Conservation (phyloP, 2,888 invertebrate species). For the Drosophila pullipes region DNA sequence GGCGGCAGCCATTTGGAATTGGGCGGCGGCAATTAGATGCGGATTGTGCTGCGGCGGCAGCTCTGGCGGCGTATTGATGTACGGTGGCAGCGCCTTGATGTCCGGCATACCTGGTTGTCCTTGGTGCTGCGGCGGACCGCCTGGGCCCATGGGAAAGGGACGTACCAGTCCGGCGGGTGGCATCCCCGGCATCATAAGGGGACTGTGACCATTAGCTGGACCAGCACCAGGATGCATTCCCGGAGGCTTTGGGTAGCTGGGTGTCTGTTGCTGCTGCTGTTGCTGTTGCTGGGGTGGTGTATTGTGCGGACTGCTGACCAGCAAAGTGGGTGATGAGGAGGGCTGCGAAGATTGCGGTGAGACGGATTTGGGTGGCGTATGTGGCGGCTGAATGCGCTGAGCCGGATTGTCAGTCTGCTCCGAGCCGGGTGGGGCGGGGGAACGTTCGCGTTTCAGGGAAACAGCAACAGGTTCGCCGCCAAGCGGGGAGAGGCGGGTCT, state of each 20-base stretch:
- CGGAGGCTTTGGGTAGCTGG: conserved; percentile 61
- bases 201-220: conserved; percentile 47
- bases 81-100: conserved; percentile 85
- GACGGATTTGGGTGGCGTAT: conserved; percentile 84
- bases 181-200: conserved; percentile 82
- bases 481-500: conserved; percentile 75
- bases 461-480: conserved; percentile 54
- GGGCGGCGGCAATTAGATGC: conserved; percentile 89
- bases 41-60: conserved; percentile 87
- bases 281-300: conserved; percentile 61
- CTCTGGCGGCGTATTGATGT: conserved; percentile 85
- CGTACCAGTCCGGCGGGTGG: conserved; percentile 83
- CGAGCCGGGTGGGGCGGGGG: conserved; percentile 74
- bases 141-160: conserved; percentile 83
- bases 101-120: conserved; percentile 83
- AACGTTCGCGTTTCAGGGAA: conserved; percentile 83
- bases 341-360: conserved; percentile 83
- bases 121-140: conserved; percentile 69
- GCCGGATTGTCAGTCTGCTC: conserved; percentile 83
- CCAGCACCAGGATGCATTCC: conserved; percentile 55
- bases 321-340: conserved; percentile 74
- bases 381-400: conserved; percentile 84
- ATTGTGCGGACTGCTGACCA: conserved; percentile 74
- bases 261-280: conserved; percentile 43
- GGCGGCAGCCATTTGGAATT: conserved; percentile 94